Conservation (phyloP, 2,113 vertebrate genomes). For the Geococcyx californianus region DNA sequence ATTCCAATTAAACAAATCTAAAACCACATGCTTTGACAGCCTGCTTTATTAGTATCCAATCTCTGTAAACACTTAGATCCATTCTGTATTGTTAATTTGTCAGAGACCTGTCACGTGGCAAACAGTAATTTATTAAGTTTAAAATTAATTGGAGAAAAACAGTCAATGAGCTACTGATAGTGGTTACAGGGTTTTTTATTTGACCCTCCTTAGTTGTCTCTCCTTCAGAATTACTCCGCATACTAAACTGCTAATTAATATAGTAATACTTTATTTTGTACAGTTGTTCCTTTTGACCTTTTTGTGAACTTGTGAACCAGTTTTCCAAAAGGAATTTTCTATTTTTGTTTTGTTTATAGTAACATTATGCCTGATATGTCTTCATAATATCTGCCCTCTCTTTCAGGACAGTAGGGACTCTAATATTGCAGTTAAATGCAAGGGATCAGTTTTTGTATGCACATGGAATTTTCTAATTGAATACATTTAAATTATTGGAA, state of each 20-base stretch:
- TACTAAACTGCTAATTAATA: conserved; percentile 3
- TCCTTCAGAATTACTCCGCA: neutral
- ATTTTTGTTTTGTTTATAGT: neutral
- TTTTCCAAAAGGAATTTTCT: neutral
- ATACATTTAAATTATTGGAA: neutral
- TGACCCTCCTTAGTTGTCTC: neutral
- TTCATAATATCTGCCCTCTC: too few relatives aligned
- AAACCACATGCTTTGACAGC: neutral
- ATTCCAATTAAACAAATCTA: neutral
- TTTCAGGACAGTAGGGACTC: neutral
- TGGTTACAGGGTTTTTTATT: neutral
- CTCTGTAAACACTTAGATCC: neutral
- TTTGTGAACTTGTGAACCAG: neutral
- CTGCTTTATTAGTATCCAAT: neutral
- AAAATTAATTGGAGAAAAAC: conserved; percentile 33
- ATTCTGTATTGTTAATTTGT: neutral
- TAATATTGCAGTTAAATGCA: neutral
- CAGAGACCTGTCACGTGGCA: neutral
- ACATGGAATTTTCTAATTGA: neutral
- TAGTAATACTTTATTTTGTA: neutral
- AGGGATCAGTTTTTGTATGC: neutral
- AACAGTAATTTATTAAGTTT: neutral
- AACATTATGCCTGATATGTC: neutral
- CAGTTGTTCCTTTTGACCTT: neutral
- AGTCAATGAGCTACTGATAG: neutral